Evolutionary conservation across 1,140 invertebrate genomes (phyloP).

Genomic region (Conus ventricosus): DNA sequence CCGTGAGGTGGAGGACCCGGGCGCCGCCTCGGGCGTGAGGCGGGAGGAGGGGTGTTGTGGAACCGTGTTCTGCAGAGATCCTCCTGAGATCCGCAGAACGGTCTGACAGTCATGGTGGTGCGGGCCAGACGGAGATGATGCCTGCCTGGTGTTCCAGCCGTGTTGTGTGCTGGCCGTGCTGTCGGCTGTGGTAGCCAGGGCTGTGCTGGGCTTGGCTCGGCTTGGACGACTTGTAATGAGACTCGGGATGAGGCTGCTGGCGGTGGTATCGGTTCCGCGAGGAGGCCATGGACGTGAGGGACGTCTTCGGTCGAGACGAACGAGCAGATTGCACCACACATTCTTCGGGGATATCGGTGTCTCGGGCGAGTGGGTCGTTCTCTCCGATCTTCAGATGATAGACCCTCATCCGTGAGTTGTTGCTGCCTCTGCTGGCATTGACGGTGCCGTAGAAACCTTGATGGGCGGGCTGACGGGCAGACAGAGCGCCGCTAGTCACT

Average conservation of each 20-base stretch:
- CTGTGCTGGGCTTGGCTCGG: background rate
- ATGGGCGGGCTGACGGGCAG: background rate
- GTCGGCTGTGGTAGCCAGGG: background rate
- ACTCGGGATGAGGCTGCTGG: conserved; percentile 19
- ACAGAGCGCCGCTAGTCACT: background rate
- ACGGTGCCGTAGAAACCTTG: background rate
- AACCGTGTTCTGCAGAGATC: background rate
- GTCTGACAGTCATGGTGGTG: conserved; percentile 14
- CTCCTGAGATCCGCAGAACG: conserved; percentile 31
- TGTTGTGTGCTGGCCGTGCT: conserved; percentile 14
- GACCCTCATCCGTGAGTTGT: conserved; percentile 14
- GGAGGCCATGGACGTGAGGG: background rate
- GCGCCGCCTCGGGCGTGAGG: conserved; percentile 26
- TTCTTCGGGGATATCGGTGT: conserved; percentile 23
- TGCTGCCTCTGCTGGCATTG: background rate
- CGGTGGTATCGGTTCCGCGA: conserved; percentile 16
- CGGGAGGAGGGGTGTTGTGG: background rate
- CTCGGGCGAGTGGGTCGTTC: background rate
- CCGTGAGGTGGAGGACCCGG: background rate
- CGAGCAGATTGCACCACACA: conserved; percentile 27
- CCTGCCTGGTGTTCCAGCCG: conserved; percentile 12
- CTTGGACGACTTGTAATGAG: conserved; percentile 5
- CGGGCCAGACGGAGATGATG: conserved; percentile 27
- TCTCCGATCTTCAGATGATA: conserved; percentile 20
- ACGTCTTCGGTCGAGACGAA: conserved; percentile 37